These are phyloP conservation scores for Eupsilia transversa DNA, from an alignment of 2,888 invertebrate genomes.

Conservation along the genomic window DNA sequence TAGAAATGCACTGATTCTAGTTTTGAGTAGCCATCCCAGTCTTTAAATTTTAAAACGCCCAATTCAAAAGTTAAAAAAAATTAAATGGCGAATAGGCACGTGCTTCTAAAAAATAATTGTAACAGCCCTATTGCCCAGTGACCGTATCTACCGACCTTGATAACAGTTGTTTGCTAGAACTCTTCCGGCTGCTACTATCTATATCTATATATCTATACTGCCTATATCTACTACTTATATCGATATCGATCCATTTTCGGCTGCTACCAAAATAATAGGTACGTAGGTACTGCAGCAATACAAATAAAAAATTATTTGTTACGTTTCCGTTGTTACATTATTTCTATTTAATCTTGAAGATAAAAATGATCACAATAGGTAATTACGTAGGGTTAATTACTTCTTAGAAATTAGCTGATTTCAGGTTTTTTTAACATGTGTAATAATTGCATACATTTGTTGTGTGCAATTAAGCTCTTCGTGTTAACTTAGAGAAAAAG, in stretches of 20 bases:
- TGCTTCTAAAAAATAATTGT: not conserved
- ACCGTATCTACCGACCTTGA: slow-evolving; percentile 61
- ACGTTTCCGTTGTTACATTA: slow-evolving; percentile 25
- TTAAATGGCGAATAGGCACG: not conserved
- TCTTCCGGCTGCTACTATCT: slow-evolving; percentile 58
- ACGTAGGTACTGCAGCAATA: slow-evolving; percentile 31
- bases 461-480: not conserved
- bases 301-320: slow-evolving; percentile 1
- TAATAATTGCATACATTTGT: not conserved
- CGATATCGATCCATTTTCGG: slow-evolving; percentile 56
- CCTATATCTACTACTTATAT: slow-evolving; percentile 46
- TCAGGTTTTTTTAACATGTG: not conserved
- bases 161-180: slow-evolving; percentile 58
- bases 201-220: slow-evolving; percentile 24
- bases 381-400: slow-evolving; percentile 37
- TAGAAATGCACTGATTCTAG: not conserved
- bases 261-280: slow-evolving; percentile 37
- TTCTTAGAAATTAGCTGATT: slow-evolving; percentile 16
- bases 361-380: slow-evolving; percentile 19
- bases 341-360: slow-evolving; percentile 24
- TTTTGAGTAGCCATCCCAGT: not conserved
- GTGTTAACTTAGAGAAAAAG: not conserved
- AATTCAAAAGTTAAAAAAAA: not conserved
- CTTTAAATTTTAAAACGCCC: not conserved
- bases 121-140: slow-evolving; percentile 35